Percentiles rank a stretch among this genome's conserved stretches.
Evolutionary conservation across 2,113 vertebrate genomes (phyloP).

Genomic region (Acanthisitta chloris): DNA sequence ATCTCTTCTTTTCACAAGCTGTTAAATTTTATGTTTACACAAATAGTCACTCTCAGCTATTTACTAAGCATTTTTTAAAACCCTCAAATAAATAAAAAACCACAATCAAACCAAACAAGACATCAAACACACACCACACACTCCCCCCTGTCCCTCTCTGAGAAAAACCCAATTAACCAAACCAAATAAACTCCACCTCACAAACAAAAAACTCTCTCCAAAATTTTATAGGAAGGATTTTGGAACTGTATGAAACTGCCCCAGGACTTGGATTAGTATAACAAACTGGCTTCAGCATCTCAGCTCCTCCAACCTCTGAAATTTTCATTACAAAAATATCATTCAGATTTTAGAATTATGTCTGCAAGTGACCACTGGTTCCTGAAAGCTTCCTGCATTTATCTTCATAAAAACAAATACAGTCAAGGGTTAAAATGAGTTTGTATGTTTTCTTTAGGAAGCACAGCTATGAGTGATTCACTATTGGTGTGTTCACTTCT

Average conservation of each 20-base stretch:
- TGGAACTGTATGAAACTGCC: not conserved
- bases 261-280: not conserved
- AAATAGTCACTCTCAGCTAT: not conserved
- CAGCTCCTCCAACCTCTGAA: not conserved
- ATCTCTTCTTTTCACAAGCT: not conserved
- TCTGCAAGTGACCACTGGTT: not conserved
- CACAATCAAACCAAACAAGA: not conserved
- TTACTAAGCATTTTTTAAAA: not conserved
- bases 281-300: not conserved
- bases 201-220: not conserved
- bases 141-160: rapidly evolving
- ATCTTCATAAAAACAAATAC: not conserved
- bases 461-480: rapidly evolving
- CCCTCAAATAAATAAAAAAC: not conserved
- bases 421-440: not conserved
- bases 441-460: not conserved
- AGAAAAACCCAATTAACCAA: not conserved
- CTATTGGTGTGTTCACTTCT: not conserved
- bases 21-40: not conserved
- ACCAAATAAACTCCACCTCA: not conserved
- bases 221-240: not conserved
- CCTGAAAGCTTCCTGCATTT: not conserved
- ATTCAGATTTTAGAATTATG: not conserved
- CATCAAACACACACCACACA: not conserved
- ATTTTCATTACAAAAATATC: not conserved